Evolutionary conservation across 2,888 invertebrate species (phyloP), one percentile per base, ranked within the genome.

Genomic region (Eulithis prunata): DNA sequence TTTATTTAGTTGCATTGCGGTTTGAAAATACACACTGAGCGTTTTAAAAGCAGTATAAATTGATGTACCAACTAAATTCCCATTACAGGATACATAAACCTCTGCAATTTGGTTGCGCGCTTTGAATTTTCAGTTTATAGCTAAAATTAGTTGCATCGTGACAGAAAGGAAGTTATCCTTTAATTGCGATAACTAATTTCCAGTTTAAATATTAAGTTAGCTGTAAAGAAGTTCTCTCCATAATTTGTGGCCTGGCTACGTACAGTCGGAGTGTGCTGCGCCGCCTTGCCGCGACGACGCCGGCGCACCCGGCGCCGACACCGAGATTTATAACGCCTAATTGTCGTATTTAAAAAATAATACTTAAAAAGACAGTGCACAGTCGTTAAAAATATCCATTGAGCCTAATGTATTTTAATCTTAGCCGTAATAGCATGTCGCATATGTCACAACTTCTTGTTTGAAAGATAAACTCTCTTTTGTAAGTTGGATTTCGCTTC

Each of bases 281-380:
- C 53, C 55, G 47, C 66, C 8, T 41, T 41, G 64, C 47, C 67
- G 49, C 56, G 57, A 64, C 71, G 67, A 4, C 75, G 65, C 36
- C 63, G 58, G 36, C 56, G 66, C 41, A 11, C 49, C 1, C 75
- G 80, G 79, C 81, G 81, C 80, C 81, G 70, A 64, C 75, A 61
- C 14, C 36, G 57, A 78, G 77, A 83, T 82, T 80, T 80, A 83
- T 77, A 76, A 71, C 70, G 74, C 73, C 72, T 71, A 74, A 74
- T 72, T 64, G 71, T 71, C 67, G 66, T 66, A 67, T 71, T 71
- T 67, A 69, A 72, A 72, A 74, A 74, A 71, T 72, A 71, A 72
- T 68, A 68, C 71, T 66, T 69, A 65, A 64, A 70, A 68, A 66
- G 59, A 66, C 70, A 65, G 66, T 63, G 57, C 43, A 64, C 55